Evolutionary conservation across 2,113 vertebrate genomes (phyloP).

Genomic region (Leuciscus idus): DNA sequence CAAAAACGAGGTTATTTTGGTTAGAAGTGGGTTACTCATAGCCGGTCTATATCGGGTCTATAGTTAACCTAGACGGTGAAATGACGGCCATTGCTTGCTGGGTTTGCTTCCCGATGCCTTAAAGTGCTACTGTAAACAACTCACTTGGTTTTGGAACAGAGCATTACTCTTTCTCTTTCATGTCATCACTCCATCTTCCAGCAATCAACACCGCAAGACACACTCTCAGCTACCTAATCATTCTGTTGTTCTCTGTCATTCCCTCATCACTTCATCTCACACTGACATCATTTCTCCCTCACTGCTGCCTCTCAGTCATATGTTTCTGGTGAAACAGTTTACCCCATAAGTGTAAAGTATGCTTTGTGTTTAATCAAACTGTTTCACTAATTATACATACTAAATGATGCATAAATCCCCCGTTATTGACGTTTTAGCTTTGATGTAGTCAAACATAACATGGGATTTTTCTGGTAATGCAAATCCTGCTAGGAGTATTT

Average conservation of each 20-base stretch:
- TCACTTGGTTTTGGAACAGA: neutral
- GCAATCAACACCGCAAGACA: constrained; percentile 22
- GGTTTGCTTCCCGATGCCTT: neutral
- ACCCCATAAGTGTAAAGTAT: constrained; percentile 10
- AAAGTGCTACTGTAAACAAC: neutral
- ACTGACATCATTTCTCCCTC: constrained; percentile 19
- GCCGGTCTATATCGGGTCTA: too few relatives aligned
- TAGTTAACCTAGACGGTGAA: too few relatives aligned
- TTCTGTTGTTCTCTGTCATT: constrained; percentile 31
- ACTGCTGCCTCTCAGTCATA: neutral
- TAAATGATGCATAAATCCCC: constrained; percentile 9
- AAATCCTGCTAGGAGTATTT: constrained; percentile 10
- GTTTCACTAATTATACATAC: constrained; percentile 16
- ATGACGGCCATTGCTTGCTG: too few relatives aligned
- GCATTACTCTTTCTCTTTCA: neutral
- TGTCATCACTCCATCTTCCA: constrained; percentile 32
- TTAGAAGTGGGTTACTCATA: too few relatives aligned
- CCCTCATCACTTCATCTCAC: constrained; percentile 14
- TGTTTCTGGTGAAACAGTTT: constrained; percentile 13
- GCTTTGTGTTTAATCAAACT: constrained; percentile 29
- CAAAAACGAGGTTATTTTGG: too few relatives aligned
- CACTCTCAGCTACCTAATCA: constrained; percentile 21
- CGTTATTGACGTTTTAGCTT: neutral
- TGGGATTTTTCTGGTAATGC: neutral
- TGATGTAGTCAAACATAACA: neutral